A percentile compares a stretch with the other conserved stretches of the same genome.
These are phyloP conservation scores for Chroicocephalus ridibundus DNA, from an alignment of 2,113 vertebrate genomes.

Conservation along the genomic window DNA sequence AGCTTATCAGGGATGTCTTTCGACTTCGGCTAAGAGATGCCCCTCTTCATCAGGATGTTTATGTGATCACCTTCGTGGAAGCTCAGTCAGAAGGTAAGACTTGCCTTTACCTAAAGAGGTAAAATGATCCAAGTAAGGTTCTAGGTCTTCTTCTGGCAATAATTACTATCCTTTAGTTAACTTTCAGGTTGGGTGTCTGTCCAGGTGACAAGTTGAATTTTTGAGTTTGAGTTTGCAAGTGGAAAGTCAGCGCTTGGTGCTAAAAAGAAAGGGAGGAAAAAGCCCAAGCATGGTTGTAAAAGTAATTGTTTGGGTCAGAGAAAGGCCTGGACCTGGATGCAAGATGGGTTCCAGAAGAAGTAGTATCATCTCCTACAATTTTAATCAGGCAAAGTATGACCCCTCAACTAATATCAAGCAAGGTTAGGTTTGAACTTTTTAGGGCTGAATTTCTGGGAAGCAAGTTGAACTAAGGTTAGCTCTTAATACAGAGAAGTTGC, in stretches of 20 bases:
- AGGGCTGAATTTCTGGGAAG: background rate
- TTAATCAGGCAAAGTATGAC: background rate
- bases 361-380: background rate
- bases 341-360: background rate
- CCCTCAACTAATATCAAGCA: background rate
- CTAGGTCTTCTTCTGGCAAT: background rate
- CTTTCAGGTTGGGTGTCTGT: background rate
- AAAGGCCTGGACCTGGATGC: background rate
- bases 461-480: background rate
- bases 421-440: background rate
- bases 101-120: background rate
- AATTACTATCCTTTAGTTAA: background rate
- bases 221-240: background rate
- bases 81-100: background rate
- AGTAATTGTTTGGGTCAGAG: background rate
- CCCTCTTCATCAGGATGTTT: background rate
- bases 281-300: too few species aligned
- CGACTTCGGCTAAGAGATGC: background rate
- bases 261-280: background rate
- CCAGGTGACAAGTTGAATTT: background rate
- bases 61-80: rapidly evolving
- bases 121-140: background rate
- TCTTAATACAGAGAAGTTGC: background rate
- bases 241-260: background rate
- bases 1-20: background rate